These are phyloP conservation scores for Petrocephalus schoutedeni DNA, from an alignment of 2,797 vertebrate genomes.

Conservation along the genomic window DNA sequence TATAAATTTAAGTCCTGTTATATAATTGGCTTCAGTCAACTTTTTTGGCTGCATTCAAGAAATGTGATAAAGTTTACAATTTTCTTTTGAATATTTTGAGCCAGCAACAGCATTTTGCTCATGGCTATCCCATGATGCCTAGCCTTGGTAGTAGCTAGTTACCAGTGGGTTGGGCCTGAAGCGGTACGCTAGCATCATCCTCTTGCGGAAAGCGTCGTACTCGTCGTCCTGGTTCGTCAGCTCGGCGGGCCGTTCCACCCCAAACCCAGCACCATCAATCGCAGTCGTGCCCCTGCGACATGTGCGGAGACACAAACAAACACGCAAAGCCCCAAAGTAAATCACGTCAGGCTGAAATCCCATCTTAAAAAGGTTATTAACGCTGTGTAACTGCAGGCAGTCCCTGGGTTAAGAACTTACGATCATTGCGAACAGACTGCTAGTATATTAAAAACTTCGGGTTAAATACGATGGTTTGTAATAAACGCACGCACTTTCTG, in stretches of 20 bases:
- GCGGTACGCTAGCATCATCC: slow-evolving; percentile 97
- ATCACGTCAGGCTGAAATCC: neutral
- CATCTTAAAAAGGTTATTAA: neutral
- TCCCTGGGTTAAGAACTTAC: neutral
- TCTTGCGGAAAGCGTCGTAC: slow-evolving; percentile 90
- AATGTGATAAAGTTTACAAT: neutral
- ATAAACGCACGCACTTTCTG: neutral
- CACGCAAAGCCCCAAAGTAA: neutral
- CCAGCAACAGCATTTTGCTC: neutral
- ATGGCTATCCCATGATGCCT: neutral
- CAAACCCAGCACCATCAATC: slow-evolving; percentile 83
- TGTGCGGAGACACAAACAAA: neutral
- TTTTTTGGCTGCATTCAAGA: neutral
- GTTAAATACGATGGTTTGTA: neutral
- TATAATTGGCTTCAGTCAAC: neutral
- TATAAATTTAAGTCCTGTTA: neutral
- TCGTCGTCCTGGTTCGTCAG: slow-evolving; percentile 83
- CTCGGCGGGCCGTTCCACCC: slow-evolving; percentile 84
- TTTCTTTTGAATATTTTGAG: neutral
- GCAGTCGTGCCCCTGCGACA: slow-evolving; percentile 72
- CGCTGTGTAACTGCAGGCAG: neutral
- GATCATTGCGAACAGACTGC: neutral
- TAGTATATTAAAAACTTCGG: neutral
- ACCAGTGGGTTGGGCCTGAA: slow-evolving; percentile 96
- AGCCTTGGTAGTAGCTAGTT: slow-evolving; percentile 22